Percentiles rank a stretch among this genome's conserved stretches.
These are phyloP conservation scores for Pipra filicauda DNA, from an alignment of 2,113 vertebrate species.

Conservation along the genomic window DNA sequence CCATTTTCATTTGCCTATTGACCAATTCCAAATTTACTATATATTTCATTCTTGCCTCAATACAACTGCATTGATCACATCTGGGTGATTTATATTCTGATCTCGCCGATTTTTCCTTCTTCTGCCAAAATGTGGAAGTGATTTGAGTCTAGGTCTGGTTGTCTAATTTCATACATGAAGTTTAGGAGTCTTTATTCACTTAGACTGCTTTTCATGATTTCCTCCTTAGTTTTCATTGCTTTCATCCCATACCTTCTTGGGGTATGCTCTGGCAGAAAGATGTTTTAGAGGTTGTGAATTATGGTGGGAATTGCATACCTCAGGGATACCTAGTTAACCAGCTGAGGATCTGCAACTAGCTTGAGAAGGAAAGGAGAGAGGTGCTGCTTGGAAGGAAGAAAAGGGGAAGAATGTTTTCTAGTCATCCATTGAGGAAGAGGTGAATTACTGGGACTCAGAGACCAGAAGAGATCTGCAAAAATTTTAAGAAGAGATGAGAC, in stretches of 20 bases:
- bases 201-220: neutral
- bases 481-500: neutral
- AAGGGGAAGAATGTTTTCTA: neutral
- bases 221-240: neutral
- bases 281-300: neutral
- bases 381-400: neutral
- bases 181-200: neutral
- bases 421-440: neutral
- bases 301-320: neutral
- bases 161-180: neutral
- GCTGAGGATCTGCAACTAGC: neutral
- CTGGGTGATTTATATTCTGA: neutral
- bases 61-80: fast-evolving
- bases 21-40: neutral
- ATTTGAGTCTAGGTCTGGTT: neutral
- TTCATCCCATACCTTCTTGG: neutral
- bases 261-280: neutral
- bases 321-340: neutral
- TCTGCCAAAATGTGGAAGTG: neutral
- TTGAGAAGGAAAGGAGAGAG: neutral
- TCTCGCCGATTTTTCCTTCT: neutral
- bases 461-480: neutral
- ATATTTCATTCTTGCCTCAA: neutral
- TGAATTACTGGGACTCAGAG: neutral
- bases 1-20: neutral